These are phyloP conservation scores for Tragelaphus buxtoni DNA, from an alignment of 2,113 vertebrate genomes.

Conservation along the genomic window DNA sequence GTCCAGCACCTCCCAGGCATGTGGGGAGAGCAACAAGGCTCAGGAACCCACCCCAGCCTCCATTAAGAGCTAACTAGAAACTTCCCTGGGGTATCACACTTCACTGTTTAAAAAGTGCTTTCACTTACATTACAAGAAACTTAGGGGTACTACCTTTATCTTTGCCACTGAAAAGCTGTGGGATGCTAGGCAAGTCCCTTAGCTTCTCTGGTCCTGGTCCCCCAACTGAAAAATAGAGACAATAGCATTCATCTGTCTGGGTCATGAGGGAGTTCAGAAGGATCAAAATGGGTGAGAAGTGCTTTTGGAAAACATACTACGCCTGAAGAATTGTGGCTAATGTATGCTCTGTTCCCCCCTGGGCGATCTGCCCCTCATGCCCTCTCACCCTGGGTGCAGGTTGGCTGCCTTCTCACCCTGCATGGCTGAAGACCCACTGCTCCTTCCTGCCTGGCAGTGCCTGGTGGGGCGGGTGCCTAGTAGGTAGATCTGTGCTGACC, in stretches of 20 bases:
- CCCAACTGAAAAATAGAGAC: background rate
- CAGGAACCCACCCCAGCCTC: background rate
- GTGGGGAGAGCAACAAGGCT: background rate
- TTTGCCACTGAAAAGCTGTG: background rate
- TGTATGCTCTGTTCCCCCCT: background rate
- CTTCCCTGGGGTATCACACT: background rate
- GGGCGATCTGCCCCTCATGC: fast-evolving
- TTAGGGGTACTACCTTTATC: background rate
- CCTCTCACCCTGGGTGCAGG: background rate
- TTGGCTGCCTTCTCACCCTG: background rate
- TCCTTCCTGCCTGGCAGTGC: background rate
- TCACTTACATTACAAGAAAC: background rate
- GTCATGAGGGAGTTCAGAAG: background rate
- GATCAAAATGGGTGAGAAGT: background rate
- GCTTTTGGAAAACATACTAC: background rate
- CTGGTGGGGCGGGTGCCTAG: background rate
- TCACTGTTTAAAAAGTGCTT: background rate
- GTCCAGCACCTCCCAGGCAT: conserved; percentile 14
- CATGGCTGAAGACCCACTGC: background rate
- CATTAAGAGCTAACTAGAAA: background rate
- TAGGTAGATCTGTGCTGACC: background rate
- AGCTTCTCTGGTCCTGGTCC: background rate
- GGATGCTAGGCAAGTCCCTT: background rate
- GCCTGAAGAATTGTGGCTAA: background rate
- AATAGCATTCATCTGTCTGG: background rate